Conservation (phyloP, 1,140 invertebrate species). For the honey bee (Apis mellifera) region Amel_HAv3.1 CM009931.2:12537501-12538000, state of each 20-base stretch:
- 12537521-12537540: background rate
- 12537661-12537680: constrained; percentile 2
- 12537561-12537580: background rate
- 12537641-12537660: background rate
- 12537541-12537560: background rate
- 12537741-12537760: constrained; percentile 48
- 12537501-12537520: background rate
- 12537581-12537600: background rate
- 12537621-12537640: background rate
- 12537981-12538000: background rate
- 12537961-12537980: background rate
- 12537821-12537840: constrained; percentile 62
- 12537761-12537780: constrained; percentile 55
- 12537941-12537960: constrained; percentile 42
- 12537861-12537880: constrained; percentile 69
- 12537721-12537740: background rate
- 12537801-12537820: constrained; percentile 72
- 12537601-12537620: background rate
- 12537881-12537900: constrained; percentile 77
- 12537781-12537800: constrained; percentile 52
- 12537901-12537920: constrained; percentile 65
- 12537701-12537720: background rate
- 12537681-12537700: background rate
- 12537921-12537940: constrained; percentile 72
- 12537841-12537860: constrained; percentile 60